These are phyloP conservation scores for Semaprochilodus insignis DNA, from an alignment of 2,797 vertebrate species.

Conservation along the genomic window DNA sequence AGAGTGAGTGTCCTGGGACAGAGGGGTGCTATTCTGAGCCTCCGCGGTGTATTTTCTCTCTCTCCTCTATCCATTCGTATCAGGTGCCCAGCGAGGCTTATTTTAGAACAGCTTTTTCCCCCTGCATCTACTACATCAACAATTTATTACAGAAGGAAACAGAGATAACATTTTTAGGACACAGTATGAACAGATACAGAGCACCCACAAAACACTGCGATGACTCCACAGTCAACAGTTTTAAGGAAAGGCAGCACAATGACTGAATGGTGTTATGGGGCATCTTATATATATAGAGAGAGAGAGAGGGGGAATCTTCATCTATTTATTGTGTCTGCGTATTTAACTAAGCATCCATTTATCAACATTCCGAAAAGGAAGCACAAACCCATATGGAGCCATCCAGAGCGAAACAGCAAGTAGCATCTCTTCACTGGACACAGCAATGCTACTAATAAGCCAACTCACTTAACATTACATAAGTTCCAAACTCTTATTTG, in stretches of 20 bases:
- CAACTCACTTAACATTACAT: too few species aligned
- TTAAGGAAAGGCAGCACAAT: not conserved
- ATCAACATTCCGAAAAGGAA: not conserved
- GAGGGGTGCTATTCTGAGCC: slow-evolving; percentile 35
- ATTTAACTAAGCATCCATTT: not conserved
- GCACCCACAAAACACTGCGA: not conserved
- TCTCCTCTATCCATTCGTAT: slow-evolving; percentile 33
- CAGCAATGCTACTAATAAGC: not conserved
- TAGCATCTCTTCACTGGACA: not conserved
- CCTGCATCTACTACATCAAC: slow-evolving; percentile 2
- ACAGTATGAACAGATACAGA: slow-evolving; percentile 9
- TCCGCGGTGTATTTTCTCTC: slow-evolving; percentile 36
- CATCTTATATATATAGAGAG: too few species aligned
- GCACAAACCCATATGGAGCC: not conserved
- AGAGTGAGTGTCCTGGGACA: slow-evolving; percentile 30
- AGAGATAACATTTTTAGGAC: slow-evolving; percentile 22
- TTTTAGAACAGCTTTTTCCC: slow-evolving; percentile 13
- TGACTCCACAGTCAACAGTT: not conserved
- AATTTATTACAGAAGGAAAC: slow-evolving; percentile 25
- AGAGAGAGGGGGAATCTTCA: too few species aligned
- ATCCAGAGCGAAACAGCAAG: not conserved
- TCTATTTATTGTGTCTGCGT: not conserved
- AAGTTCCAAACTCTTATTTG: too few species aligned
- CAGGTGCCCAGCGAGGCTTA: slow-evolving; percentile 17
- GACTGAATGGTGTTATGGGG: not conserved